Conservation (phyloP, 2,113 vertebrate genomes). For the Mesocricetus auratus region DNA sequence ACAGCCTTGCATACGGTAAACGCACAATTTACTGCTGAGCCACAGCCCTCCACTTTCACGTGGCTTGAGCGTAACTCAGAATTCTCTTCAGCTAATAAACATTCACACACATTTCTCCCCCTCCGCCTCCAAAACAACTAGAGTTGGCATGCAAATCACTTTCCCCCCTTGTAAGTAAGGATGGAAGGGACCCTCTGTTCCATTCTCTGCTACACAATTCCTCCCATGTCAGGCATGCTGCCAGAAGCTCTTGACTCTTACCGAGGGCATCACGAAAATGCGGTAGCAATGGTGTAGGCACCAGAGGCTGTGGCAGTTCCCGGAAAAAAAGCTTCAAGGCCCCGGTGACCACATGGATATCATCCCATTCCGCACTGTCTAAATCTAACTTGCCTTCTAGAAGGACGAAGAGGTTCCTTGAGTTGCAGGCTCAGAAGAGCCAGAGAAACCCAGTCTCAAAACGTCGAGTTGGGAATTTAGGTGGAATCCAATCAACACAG, state of each 20-base stretch:
- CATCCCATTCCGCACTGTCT: constrained; percentile 93
- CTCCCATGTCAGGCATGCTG: background rate
- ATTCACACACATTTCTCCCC: background rate
- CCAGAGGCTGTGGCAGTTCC: constrained; percentile 94
- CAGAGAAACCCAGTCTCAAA: background rate
- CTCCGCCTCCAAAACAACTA: background rate
- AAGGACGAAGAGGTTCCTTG: background rate
- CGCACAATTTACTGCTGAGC: background rate
- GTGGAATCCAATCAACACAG: background rate
- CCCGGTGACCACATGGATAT: constrained; percentile 94
- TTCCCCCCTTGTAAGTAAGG: background rate
- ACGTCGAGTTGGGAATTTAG: background rate
- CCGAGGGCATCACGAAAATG: constrained; percentile 78
- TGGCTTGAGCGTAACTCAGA: background rate
- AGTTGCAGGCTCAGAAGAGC: background rate
- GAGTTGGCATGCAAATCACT: background rate
- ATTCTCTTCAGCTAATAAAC: constrained; percentile 43
- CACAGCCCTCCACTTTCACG: background rate
- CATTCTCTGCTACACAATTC: background rate
- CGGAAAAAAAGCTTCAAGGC: constrained; percentile 96
- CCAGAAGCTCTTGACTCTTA: constrained; percentile 53
- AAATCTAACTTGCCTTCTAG: constrained; percentile 93
- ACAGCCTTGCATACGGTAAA: background rate
- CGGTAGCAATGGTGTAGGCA: constrained; percentile 84
- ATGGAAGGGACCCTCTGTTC: background rate